Base-by-base conservation (phyloP, 2,888 invertebrate species). In the Caenorhabditis drosophilae region DNA sequence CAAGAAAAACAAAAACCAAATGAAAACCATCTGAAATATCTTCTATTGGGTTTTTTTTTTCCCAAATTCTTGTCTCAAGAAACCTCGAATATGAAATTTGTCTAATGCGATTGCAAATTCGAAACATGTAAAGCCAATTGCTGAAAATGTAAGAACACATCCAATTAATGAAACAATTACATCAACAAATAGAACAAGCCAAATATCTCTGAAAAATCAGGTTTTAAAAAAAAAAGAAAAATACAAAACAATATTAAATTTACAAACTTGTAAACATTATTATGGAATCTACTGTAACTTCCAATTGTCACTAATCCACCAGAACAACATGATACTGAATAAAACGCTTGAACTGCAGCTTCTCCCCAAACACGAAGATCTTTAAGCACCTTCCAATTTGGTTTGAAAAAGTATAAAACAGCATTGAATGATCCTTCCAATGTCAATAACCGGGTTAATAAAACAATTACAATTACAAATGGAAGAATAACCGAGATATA, bases 261-360 rank as follows among this genome's bases (percentile, higher is more conserved):
- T 31, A 85, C 87, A 86, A 84, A 89, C 89, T 89, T 89, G 84
- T 90, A 90, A 78, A 90, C 90, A 81, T 92, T 90, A 84, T 91
- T 92, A 57, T 89, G 88, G 84, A 92, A 92, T 81, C 90, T 89
- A 85, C 91, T 92, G 84, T 92, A 92, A 18, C 91, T 91, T 48
- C 91, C 90, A 54, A 92, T 87, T 0, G 91, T 92, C 52, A 92
- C 91, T 15, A 92, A 87, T 36, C 92, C 92, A 49, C 92, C 92
- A 90, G 92, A 91, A 50, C 91, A 90, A 3, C 91, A 91, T 77
- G 91, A 91, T 23, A 92, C 85, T 0, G 92, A 91, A 84, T 91
- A 92, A 85, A 92, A 92, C 80, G 92, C 91, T 85, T 92, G 92
- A 22, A 91, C 90, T 0, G 91, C 90, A 0, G 91, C 91, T 82